These are phyloP conservation scores for Lagopus leucura DNA, from an alignment of 2,113 vertebrate genomes.

Conservation along the genomic window DNA sequence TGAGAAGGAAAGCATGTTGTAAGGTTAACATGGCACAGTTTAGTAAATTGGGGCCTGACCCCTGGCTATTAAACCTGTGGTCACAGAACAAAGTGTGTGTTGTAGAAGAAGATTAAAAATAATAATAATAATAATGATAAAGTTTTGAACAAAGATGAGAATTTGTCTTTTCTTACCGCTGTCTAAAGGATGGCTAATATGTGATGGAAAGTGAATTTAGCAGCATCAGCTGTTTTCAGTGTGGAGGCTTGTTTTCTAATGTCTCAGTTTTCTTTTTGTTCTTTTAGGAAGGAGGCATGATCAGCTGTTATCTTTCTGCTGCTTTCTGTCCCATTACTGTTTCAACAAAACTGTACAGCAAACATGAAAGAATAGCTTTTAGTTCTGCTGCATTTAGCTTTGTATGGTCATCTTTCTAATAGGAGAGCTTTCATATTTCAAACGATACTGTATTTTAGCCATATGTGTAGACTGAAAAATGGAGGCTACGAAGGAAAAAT, in stretches of 20 bases:
- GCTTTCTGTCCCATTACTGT: neutral
- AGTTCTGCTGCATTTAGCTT: neutral
- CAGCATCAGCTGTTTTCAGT: neutral
- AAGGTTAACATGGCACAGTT: neutral
- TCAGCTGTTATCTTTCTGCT: neutral
- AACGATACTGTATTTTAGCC: no score
- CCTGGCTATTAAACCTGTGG: neutral
- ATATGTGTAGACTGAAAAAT: no score
- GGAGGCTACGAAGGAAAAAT: no score
- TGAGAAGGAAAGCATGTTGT: neutral
- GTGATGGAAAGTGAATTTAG: neutral
- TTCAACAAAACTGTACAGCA: neutral
- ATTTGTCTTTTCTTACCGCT: neutral
- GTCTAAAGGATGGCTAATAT: neutral
- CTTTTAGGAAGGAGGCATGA: neutral
- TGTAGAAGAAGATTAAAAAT: neutral
- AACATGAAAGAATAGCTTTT: neutral
- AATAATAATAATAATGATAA: neutral
- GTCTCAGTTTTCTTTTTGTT: neutral
- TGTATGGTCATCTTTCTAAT: neutral
- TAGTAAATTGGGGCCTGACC: neutral
- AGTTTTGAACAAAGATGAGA: neutral
- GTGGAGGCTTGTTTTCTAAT: neutral
- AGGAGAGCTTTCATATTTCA: neutral
- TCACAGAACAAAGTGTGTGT: neutral